These are phyloP conservation scores for Chiridota heheva DNA, from an alignment of 35 echinoderm and acorn worm species.

Conservation along the genomic window DNA sequence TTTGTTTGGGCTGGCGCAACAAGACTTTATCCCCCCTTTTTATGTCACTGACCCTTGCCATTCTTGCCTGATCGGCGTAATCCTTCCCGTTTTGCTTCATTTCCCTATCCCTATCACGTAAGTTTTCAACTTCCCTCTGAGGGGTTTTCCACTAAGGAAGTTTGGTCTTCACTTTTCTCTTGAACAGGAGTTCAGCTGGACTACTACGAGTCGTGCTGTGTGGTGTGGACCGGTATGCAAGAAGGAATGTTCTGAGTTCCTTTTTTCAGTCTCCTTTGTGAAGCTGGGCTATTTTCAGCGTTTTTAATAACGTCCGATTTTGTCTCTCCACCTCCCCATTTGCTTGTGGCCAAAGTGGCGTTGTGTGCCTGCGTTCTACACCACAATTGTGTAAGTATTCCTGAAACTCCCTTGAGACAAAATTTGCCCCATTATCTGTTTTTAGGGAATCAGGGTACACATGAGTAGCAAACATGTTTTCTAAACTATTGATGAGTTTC, in stretches of 20 bases:
- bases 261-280: conserved; percentile 51
- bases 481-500: conserved; percentile 46
- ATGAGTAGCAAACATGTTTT: conserved; percentile 56
- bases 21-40: conserved; percentile 32
- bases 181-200: conserved; percentile 56
- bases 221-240: conserved; percentile 54
- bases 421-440: conserved; percentile 68
- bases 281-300: conserved; percentile 12
- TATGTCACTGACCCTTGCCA: conserved; percentile 30
- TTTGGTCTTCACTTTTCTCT: conserved; percentile 47
- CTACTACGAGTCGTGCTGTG: conserved; percentile 43
- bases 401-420: conserved; percentile 27
- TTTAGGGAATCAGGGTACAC: conserved; percentile 42
- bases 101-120: conserved; percentile 18
- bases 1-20: conserved; percentile 15
- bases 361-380: conserved; percentile 36
- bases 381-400: conserved; percentile 21
- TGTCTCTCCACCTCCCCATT: conserved; percentile 61
- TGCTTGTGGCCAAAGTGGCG: conserved; percentile 52
- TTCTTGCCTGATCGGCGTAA: conserved; percentile 26
- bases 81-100: conserved; percentile 32
- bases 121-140: background rate
- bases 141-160: conserved; percentile 19
- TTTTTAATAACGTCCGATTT: conserved; percentile 45
- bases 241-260: conserved; percentile 43